Evolutionary conservation across 2,113 vertebrate genomes (phyloP), one percentile per base, ranked within the genome.

Genomic region (Xenopus borealis): DNA sequence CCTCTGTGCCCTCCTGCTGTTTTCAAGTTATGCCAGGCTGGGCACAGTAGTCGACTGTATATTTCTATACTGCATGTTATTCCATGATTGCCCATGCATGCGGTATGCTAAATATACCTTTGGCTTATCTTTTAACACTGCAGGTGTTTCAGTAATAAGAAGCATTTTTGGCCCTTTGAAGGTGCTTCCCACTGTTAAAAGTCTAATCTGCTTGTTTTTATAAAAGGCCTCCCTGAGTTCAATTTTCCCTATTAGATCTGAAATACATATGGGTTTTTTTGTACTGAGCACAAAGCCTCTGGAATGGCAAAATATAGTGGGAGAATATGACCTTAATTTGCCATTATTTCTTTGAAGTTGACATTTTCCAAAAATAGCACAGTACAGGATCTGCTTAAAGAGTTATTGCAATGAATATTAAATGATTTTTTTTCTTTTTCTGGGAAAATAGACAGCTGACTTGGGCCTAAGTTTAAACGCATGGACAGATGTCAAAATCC

Each of bases 121-220:
- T 46, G n/a, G 44, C 40, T 23, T n/a, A 27, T 45, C 72, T 68
- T 75, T 75, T 68, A 75, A 61, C 64, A 59, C 72, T 62, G 30
- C 53, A 52, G 72, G 72, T 10, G 64, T 33, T 53, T 68, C 55
- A 3, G 55, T 23, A 61, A 61, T 61, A 68, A 75, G 53, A 44
- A 57, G 17, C 40, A 12, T 67, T 44, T 53, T 19, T 46, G 55
- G 62, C 16, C 61, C 55, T 75, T 61, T 75, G 64, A 75, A 75
- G 64, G 53, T 62, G 44, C 66, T 44, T 68, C 64, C 63, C 20
- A 61, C 62, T 23, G 72, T 46, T 67, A 67, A 58, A 74, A 12
- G 33, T 57, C 72, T 23, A 52, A 47, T 75, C 72, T 55, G 30
- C 53, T 52, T 67, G 53, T 59, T 66, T 66, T 58, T 59, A 27